Evolutionary conservation across 1,140 invertebrate genomes (phyloP), one percentile per base, ranked within the genome.

Genomic region (Macrocentrus cingulum): DNA sequence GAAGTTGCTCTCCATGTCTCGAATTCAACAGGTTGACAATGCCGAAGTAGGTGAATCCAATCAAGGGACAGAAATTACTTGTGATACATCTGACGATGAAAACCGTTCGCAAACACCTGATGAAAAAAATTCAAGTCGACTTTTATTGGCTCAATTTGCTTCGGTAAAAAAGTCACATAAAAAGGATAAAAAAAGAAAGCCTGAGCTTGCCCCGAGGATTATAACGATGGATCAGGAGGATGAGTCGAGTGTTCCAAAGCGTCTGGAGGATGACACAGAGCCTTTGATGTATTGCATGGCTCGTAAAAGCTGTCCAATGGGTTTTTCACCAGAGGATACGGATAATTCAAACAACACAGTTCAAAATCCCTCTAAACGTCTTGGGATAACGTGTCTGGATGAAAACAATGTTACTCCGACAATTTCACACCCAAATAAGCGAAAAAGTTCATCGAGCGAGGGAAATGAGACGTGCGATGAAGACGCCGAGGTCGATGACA

Each of bases 141-240:
- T 77, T 1, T 58, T 78, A 29, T 36, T 77, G 9, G 55, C 66
- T 0, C 63, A 71, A 37, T 77, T 68, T 49, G 70, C 67, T 46
- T 78, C 75, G 0, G 70, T 78, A 4, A 77, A 78, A 52, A 74
- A 69, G 18, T 77, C 75, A 0, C 76, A 78, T 23, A 72, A 66
- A 48, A 77, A 78, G 39, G 74, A 76, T 11, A 78, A 78, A 37
- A 60, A 64, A n/a, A 63, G 39, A 9, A 73, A 72, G 52, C 74
- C 60, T 1, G 66, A 57, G 6, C 70, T 66, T 50, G 41, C 64
- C 0, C 66, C 66, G 49, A 45, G 68, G 2, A 63, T 69, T 15
- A 67, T 37, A 4, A 18, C 22, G 15, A 18, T 51, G 18, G 22
- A 8, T 16, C n/a, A 51, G 1, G 11, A 19, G 13, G 34, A 37